Conservation (phyloP, 2,888 invertebrate genomes). For the Perdita meconis region DNA sequence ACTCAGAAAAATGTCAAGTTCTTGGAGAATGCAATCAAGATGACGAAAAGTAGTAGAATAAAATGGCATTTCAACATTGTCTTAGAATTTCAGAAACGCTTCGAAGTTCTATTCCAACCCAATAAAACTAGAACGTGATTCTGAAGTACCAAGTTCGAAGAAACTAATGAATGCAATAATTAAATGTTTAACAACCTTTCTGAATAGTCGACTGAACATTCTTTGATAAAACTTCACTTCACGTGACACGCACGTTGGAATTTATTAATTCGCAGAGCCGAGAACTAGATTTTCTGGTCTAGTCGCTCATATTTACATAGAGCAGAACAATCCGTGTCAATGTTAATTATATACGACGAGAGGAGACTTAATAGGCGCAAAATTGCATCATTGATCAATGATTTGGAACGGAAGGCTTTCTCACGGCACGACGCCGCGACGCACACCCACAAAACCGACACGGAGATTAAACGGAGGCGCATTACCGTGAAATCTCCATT, state of each 20-base stretch:
- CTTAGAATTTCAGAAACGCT: too few species aligned
- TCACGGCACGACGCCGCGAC: neutral
- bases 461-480: neutral
- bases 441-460: neutral
- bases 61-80: too few species aligned
- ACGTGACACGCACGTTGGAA: neutral
- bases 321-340: conserved; percentile 44
- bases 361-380: conserved; percentile 12
- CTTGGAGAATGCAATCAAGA: too few species aligned
- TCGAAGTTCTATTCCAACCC: too few species aligned
- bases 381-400: conserved; percentile 23
- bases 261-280: conserved; percentile 20
- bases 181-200: too few species aligned
- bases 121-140: neutral
- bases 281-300: conserved; percentile 58
- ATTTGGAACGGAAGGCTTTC: conserved; percentile 22
- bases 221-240: neutral
- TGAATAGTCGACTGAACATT: neutral
- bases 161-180: too few species aligned
- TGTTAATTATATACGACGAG: conserved; percentile 36
- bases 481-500: too few species aligned
- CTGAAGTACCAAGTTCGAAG: neutral
- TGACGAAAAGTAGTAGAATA: too few species aligned
- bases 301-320: conserved; percentile 15
- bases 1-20: too few species aligned